These are phyloP conservation scores for Nannobrachium achirus DNA, from an alignment of 2,113 vertebrate genomes.

Conservation along the genomic window DNA sequence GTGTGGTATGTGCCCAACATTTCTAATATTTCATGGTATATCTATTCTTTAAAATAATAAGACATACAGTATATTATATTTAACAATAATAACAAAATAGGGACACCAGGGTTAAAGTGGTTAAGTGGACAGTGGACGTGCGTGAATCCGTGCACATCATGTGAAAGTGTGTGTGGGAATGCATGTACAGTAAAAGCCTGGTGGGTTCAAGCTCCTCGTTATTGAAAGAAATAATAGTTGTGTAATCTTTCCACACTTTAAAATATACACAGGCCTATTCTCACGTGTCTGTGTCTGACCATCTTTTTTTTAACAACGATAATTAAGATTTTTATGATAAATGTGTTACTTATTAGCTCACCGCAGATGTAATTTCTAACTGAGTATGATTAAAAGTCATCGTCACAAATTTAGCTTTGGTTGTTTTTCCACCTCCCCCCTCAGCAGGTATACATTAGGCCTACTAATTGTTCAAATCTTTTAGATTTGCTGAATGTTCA, in stretches of 20 bases:
- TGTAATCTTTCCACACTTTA: conserved; percentile 35
- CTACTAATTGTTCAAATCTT: conserved; percentile 10
- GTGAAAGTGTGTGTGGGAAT: too few relatives aligned
- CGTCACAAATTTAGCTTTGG: conserved; percentile 27
- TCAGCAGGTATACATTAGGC: conserved; percentile 47
- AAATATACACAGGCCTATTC: conserved; percentile 50
- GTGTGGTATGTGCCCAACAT: too few relatives aligned
- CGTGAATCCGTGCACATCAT: neutral
- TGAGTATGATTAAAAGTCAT: conserved; percentile 38
- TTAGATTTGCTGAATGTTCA: conserved; percentile 15
- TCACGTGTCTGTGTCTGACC: neutral
- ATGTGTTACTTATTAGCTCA: conserved; percentile 46
- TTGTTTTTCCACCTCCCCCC: conserved; percentile 15
- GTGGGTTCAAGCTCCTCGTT: conserved; percentile 28
- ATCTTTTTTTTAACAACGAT: conserved; percentile 29
- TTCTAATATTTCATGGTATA: too few relatives aligned
- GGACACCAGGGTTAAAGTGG: too few relatives aligned
- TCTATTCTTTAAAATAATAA: too few relatives aligned
- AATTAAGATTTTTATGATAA: conserved; percentile 47
- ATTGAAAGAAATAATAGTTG: conserved; percentile 48
- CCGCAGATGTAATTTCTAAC: conserved; percentile 27
- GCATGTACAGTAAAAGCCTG: too few relatives aligned
- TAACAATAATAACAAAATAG: too few relatives aligned
- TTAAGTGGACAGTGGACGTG: too few relatives aligned
- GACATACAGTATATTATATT: too few relatives aligned